Evolutionary conservation across 2,888 invertebrate species (phyloP), one percentile per base, ranked within the genome.

Genomic region (Anthoptus insignis): DNA sequence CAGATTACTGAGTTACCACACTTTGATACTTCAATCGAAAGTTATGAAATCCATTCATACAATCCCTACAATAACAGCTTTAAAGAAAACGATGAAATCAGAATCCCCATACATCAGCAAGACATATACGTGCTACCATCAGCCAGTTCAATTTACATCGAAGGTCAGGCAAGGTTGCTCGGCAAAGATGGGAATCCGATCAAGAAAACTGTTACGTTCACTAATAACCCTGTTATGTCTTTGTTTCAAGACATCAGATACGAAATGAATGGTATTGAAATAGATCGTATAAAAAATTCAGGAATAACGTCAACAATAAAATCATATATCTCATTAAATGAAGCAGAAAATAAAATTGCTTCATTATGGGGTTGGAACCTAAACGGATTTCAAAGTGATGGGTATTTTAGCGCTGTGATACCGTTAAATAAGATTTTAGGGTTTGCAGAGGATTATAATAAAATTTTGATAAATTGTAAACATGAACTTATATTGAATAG

Each of bases 391-490:
- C 11, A 49, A 24, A 58, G 32, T 29, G 32, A 66, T 27, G 77
- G 76, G 8, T 63, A 75, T 47, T 81, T 81, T 54, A 57, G 64
- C 52, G 59, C 54, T 59, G 6, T 66, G 19, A 58, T 68, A 27
- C 65, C 65, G 5, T 39, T 68, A 13, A 21, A 42, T 45, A 45
- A 58, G 19, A 22, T 74, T 49, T 22, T 74, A 49, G 71, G 71
- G 1, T 71, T 71, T 67, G 70, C 72, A 11, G 73, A 32, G 11
- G 32, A 21, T 64, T 57, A 32, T 9, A 32, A 32, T 32, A 32
- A 32, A 8, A 32, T 32, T 9, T 4, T 32, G 32, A 32, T 32
- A 32, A 86, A 86, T 71, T 76, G 77, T 61, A 81, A 81, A 74
- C 84, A 86, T n/a, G 37, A 37, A 37, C n/a, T 37, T 4, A 37